phyloP scores from a whole-genome alignment of 1,140 invertebrate species.

The Pantala flavescens region DNA sequence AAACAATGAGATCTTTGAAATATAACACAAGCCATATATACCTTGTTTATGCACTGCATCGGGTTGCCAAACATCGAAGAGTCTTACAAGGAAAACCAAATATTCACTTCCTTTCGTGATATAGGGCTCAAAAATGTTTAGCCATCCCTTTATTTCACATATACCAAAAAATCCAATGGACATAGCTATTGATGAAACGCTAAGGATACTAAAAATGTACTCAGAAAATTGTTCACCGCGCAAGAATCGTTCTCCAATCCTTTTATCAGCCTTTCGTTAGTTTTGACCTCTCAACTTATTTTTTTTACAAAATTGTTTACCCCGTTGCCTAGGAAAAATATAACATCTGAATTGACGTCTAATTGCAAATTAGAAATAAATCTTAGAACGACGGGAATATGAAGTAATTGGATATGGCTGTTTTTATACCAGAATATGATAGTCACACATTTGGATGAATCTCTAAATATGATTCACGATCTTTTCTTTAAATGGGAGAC shows the following conservation, averaged over 20 bases:
- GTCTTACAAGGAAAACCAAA: no score
- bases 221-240: not conserved
- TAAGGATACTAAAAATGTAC: not conserved
- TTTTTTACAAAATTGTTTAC: not conserved
- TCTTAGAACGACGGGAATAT: not conserved
- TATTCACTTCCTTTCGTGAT: no score
- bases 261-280: not conserved
- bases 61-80: no score
- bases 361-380: not conserved
- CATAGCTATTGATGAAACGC: not conserved
- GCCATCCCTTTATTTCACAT: no score
- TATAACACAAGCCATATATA: not conserved
- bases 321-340: not conserved
- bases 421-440: not conserved
- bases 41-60: no score
- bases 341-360: not conserved
- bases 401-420: conserved; percentile 3
- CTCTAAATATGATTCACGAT: not conserved
- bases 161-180: no score
- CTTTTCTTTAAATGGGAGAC: not conserved
- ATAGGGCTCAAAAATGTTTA: no score
- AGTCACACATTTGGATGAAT: not conserved
- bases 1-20: not conserved
- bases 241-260: not conserved
- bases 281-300: not conserved